Base-by-base conservation (phyloP, 2,797 vertebrate genomes). In the Lepus oiostolus region DNA sequence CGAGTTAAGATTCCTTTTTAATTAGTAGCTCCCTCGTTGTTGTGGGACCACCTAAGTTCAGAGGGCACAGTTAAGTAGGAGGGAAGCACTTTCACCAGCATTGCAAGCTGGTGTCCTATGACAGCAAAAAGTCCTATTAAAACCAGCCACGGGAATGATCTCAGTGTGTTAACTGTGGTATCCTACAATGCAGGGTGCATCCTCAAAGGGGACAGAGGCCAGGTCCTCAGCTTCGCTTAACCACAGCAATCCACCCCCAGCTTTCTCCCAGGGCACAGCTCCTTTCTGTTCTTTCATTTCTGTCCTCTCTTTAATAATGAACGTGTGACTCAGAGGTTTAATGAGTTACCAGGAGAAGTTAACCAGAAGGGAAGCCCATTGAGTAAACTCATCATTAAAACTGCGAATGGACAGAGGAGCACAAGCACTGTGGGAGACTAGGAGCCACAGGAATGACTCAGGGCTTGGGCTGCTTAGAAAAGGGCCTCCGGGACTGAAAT, bases 281-380 rank as follows among this genome's bases (percentile, higher is more conserved):
- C 91, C 91, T 94, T 92, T 92, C 28, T 71, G 21, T 90, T 92
- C 90, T 93, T 95, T 96, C 90, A 80, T 85, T 94, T 97, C 96
- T 96, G 96, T 96, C 74, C 96, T 96, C 96, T 97, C 97, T 96
- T 85, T 93, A 97, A 96, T 96, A 97, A 97, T 1, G 47, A 98
- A 58, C 72, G 95, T 84, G 85, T 98, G 97, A 97, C 93, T 90
- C 70, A 62, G 87, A 97, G 88, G 58, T 87, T 97, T 98, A 98
- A 98, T 97, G 98, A 98, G 96, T 97, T 98, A 97, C 97, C 47
- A 22, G 96, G 98, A 98, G 97, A 98, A 98, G 95, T 88, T 85
- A 86, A 97, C 50, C 47, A 50, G 97, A 97, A 98, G 95, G 95
- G 96, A 98, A 98, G 96, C 97, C 96, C 70, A 94, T 96, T 93